phyloP scores from a whole-genome alignment of 2,797 vertebrate genomes.

The Synanceia verrucosa region DNA sequence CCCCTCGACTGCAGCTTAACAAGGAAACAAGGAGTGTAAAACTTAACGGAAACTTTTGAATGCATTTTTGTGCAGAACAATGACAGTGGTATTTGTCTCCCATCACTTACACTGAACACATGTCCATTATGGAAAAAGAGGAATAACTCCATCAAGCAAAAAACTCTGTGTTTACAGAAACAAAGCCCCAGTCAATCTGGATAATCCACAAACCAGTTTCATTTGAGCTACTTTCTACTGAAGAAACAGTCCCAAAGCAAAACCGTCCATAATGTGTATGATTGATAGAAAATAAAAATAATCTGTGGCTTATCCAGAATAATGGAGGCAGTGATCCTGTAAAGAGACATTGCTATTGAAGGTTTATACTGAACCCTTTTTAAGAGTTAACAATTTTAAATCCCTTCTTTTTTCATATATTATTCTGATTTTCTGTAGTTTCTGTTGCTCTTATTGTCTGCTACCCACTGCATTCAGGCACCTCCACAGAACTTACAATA shows the following conservation, averaged over 20 bases:
- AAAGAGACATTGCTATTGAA: not conserved
- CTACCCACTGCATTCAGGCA: constrained; percentile 7
- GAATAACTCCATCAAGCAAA: not conserved
- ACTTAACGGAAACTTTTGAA: not conserved
- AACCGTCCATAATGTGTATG: not conserved
- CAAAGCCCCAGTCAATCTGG: not conserved
- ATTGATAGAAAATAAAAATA: not conserved
- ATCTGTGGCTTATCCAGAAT: not conserved
- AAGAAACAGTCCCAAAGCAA: not conserved
- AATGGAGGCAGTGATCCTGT: not conserved
- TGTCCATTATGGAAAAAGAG: not conserved
- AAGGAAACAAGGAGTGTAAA: not conserved
- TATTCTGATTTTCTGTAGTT: not conserved
- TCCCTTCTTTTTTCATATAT: not conserved
- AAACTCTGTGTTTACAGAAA: not conserved
- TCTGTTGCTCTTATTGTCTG: not conserved
- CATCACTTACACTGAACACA: not conserved
- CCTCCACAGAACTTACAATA: not conserved
- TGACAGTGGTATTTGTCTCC: not conserved
- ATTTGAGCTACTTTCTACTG: not conserved
- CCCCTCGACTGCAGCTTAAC: not conserved
- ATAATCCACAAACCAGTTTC: no score
- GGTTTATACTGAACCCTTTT: constrained; percentile 37
- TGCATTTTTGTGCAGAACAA: not conserved
- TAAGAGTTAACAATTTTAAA: not conserved